These are phyloP conservation scores for Poeciliopsis retropinna DNA, from an alignment of 2,113 vertebrate genomes.

Conservation along the genomic window DNA sequence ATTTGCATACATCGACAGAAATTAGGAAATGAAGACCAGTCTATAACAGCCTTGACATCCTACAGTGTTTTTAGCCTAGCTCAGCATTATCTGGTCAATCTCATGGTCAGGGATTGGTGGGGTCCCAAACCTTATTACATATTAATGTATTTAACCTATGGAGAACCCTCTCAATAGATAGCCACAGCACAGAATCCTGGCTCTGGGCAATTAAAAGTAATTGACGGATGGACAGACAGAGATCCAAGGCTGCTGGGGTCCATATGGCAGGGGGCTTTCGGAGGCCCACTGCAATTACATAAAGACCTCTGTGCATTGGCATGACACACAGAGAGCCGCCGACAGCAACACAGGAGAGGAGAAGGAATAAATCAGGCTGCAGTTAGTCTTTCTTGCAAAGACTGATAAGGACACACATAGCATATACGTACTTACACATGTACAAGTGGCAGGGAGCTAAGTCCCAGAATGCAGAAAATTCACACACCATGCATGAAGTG, in stretches of 20 bases:
- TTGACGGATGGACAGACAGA: conserved; percentile 71
- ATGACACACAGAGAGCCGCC: conserved; percentile 57
- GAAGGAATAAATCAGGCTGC: conserved; percentile 63
- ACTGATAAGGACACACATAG: conserved; percentile 11
- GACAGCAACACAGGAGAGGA: conserved; percentile 58
- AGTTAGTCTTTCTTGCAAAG: conserved; percentile 41
- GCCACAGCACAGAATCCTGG: conserved; percentile 35
- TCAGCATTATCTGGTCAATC: conserved; percentile 57
- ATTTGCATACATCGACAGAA: background rate
- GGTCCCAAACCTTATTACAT: conserved; percentile 68
- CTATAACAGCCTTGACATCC: background rate
- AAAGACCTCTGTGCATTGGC: conserved; percentile 76
- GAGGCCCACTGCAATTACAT: conserved; percentile 76
- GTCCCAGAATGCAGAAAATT: conserved; percentile 19
- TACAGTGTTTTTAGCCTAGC: conserved; percentile 16
- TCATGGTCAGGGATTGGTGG: conserved; percentile 51
- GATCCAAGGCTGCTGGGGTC: conserved; percentile 62
- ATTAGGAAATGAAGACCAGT: background rate
- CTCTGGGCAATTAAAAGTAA: conserved; percentile 75
- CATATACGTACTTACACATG: conserved; percentile 8
- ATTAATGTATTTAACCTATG: conserved; percentile 77
- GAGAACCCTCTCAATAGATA: conserved; percentile 60
- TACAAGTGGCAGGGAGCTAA: conserved; percentile 18
- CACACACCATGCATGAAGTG: background rate
- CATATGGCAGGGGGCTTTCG: conserved; percentile 73